Evolutionary conservation across 2,797 vertebrate genomes (phyloP).

Genomic region (Cirrhinus mrigala): DNA sequence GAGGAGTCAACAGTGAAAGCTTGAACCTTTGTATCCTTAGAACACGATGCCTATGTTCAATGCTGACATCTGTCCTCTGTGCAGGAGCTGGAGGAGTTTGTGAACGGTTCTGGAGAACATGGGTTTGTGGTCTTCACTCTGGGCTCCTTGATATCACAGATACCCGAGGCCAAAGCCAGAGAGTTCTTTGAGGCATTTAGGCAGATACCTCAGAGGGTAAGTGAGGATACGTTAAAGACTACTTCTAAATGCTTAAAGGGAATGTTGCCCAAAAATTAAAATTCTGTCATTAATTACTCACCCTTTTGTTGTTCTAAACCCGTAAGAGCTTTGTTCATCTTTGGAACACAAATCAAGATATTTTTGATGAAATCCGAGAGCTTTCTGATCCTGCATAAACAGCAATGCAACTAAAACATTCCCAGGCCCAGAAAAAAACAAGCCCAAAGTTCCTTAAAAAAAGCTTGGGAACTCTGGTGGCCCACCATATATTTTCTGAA

Average conservation of each 20-base stretch:
- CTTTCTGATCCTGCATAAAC: too few species aligned
- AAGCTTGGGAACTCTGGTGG: background rate
- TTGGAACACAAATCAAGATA: too few species aligned
- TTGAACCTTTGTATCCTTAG: background rate
- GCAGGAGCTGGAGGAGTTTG: constrained; percentile 89
- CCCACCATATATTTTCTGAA: background rate
- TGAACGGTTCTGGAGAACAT: constrained; percentile 90
- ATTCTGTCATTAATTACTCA: too few species aligned
- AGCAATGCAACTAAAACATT: background rate
- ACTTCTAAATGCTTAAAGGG: background rate
- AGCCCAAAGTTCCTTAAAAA: too few species aligned
- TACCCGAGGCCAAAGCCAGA: constrained; percentile 82
- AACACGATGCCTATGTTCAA: constrained; percentile 13
- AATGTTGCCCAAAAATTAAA: too few species aligned
- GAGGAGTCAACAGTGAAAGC: too few species aligned
- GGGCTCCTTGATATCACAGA: constrained; percentile 88
- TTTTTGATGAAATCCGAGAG: too few species aligned
- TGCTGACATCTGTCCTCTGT: constrained; percentile 18
- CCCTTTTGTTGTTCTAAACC: too few species aligned
- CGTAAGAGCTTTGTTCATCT: too few species aligned
- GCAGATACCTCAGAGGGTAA: constrained; percentile 91
- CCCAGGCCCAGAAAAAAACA: background rate
- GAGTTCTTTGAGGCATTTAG: constrained; percentile 86
- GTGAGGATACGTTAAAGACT: background rate
- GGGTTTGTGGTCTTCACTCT: constrained; percentile 92